These are phyloP conservation scores for Pocillopora grandis DNA, from an alignment of 92 coral and sea anemone species.

Conservation along the genomic window DNA sequence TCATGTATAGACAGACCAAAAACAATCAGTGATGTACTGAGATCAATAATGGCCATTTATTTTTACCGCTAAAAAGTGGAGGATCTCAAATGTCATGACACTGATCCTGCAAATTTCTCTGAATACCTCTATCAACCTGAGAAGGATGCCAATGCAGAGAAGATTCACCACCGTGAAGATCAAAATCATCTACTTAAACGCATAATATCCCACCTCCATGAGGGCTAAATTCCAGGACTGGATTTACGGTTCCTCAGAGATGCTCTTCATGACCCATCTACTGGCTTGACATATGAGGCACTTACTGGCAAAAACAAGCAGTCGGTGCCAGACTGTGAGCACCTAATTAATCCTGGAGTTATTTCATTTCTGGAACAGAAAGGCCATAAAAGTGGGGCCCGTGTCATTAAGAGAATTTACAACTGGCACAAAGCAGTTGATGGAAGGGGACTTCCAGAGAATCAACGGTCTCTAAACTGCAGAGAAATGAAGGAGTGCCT, in stretches of 20 bases:
- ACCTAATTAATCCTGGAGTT: not conserved
- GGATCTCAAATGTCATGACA: constrained; percentile 30
- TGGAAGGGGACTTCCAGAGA: not conserved
- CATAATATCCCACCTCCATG: constrained; percentile 46
- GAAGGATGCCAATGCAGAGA: constrained; percentile 44
- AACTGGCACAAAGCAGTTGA: not conserved
- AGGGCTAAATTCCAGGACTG: constrained; percentile 58
- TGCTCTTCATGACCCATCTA: constrained; percentile 28
- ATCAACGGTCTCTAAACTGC: not conserved
- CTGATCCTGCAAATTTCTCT: constrained; percentile 65
- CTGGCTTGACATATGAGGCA: constrained; percentile 36
- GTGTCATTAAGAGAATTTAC: not conserved
- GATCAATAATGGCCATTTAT: constrained; percentile 69
- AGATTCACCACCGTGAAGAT: constrained; percentile 65
- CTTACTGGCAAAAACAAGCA: constrained; percentile 11
- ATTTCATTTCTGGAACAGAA: not conserved
- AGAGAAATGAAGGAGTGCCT: not conserved
- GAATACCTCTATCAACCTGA: constrained; percentile 70
- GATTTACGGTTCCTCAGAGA: not conserved
- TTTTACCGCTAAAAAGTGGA: constrained; percentile 44
- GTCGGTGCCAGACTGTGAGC: not conserved
- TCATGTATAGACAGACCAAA: constrained; percentile 43
- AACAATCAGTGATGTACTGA: constrained; percentile 50
- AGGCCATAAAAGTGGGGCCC: not conserved
- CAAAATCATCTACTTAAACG: constrained; percentile 73